A percentile compares a stretch with the other conserved stretches of the same genome.
Evolutionary conservation across 2,113 vertebrate genomes (phyloP).

Genomic region (Trachemys scripta): DNA sequence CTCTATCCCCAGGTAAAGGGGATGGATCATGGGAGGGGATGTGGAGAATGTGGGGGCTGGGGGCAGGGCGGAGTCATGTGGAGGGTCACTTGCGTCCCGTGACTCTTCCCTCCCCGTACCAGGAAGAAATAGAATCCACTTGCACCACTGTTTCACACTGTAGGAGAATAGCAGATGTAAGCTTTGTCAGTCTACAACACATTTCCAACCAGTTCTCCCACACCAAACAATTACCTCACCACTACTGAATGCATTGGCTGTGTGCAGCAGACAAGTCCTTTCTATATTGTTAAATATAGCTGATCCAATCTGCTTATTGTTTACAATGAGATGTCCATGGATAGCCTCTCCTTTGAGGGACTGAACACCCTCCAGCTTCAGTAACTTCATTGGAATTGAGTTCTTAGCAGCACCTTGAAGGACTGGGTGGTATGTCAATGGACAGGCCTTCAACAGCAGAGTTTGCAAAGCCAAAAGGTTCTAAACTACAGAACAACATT

Average conservation of each 20-base stretch:
- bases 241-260: background rate
- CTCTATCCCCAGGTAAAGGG: no score
- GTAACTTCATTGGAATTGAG: background rate
- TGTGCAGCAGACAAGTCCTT: background rate
- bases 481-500: background rate
- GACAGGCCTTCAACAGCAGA: background rate
- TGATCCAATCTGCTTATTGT: background rate
- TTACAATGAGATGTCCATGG: background rate
- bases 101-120: no score
- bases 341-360: background rate
- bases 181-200: background rate
- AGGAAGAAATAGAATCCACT: no score
- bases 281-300: background rate
- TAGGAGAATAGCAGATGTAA: background rate
- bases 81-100: no score
- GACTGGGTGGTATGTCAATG: background rate
- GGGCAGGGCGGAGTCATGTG: no score
- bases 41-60: no score
- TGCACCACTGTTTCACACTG: background rate
- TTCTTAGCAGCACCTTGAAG: background rate
- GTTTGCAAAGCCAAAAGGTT: background rate
- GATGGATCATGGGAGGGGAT: no score
- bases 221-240: background rate
- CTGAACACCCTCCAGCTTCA: background rate
- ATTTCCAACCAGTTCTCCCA: background rate